These are phyloP conservation scores for Staurois parvus DNA, from an alignment of 2,797 vertebrate species.

Conservation along the genomic window DNA sequence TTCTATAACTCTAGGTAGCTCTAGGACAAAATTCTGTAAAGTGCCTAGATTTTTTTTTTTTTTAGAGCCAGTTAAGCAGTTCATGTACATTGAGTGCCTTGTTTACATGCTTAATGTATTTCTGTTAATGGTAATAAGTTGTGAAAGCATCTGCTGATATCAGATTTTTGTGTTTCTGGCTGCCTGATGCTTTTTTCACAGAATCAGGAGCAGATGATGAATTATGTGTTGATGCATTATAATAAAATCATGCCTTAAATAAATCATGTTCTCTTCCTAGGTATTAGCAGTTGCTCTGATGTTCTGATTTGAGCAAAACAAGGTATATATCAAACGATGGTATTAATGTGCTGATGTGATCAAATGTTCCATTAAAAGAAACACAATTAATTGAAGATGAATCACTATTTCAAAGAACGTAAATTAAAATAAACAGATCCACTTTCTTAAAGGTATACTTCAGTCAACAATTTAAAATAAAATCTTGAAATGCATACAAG, in stretches of 20 bases:
- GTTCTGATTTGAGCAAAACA: slow-evolving; percentile 7
- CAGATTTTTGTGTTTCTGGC: slow-evolving; percentile 1
- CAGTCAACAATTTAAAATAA: too few species aligned
- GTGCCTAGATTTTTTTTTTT: neutral
- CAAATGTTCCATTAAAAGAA: neutral
- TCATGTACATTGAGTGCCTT: slow-evolving; percentile 14
- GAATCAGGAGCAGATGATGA: slow-evolving; percentile 18
- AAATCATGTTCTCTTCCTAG: slow-evolving; percentile 2
- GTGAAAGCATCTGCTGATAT: slow-evolving; percentile 33
- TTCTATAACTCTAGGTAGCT: neutral
- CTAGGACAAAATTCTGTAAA: neutral
- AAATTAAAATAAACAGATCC: too few species aligned
- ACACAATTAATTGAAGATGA: neutral
- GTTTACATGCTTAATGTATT: slow-evolving; percentile 12
- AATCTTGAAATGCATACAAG: too few species aligned
- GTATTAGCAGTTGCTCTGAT: slow-evolving; percentile 5
- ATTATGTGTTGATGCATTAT: slow-evolving; percentile 27
- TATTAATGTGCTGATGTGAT: neutral
- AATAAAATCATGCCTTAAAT: slow-evolving; percentile 17
- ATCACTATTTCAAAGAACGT: neutral
- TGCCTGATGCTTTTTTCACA: neutral
- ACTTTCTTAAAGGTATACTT: too few species aligned
- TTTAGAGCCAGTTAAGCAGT: slow-evolving; percentile 17
- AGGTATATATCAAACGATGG: neutral
- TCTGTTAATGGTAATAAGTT: slow-evolving; percentile 29